Conservation (phyloP, 2,888 invertebrate species). For the Aleiodes leptofemur region DNA sequence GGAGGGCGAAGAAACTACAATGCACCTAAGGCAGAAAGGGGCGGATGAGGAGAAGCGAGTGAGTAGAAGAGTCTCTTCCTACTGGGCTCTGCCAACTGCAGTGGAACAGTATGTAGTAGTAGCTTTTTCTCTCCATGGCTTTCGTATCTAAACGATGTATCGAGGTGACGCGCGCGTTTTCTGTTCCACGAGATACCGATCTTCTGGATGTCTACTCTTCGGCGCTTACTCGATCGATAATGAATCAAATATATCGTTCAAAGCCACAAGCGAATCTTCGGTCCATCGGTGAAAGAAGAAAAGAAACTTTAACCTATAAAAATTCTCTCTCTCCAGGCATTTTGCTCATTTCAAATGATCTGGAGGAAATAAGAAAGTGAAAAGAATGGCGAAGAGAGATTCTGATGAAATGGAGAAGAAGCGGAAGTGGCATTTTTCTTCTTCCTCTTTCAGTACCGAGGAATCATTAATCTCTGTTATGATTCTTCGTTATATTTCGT, state of each 20-base stretch:
- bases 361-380: not conserved
- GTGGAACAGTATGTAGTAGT: conserved; percentile 19
- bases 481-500: conserved; percentile 35
- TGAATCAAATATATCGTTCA: conserved; percentile 32
- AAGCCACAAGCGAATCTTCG: not conserved
- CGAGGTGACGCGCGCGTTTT: conserved; percentile 51
- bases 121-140: conserved; percentile 26
- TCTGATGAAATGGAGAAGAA: not conserved
- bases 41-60: conserved; percentile 1
- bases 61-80: conserved; percentile 8
- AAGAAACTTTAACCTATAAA: not conserved
- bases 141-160: conserved; percentile 49
- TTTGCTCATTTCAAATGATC: not conserved
- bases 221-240: conserved; percentile 43
- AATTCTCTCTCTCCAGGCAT: not conserved
- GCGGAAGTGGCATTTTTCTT: conserved; percentile 10
- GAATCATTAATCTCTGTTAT: conserved; percentile 38
- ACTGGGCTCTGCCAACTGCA: conserved; percentile 17
- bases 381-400: not conserved
- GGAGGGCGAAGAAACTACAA: conserved; percentile 34
- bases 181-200: conserved; percentile 47
- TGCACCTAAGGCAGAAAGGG: conserved; percentile 17
- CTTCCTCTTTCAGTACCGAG: not conserved
- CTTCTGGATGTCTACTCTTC: conserved; percentile 41
- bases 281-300: not conserved